phyloP scores from a whole-genome alignment of 2,888 invertebrate species.

The Papilio gigon region DNA sequence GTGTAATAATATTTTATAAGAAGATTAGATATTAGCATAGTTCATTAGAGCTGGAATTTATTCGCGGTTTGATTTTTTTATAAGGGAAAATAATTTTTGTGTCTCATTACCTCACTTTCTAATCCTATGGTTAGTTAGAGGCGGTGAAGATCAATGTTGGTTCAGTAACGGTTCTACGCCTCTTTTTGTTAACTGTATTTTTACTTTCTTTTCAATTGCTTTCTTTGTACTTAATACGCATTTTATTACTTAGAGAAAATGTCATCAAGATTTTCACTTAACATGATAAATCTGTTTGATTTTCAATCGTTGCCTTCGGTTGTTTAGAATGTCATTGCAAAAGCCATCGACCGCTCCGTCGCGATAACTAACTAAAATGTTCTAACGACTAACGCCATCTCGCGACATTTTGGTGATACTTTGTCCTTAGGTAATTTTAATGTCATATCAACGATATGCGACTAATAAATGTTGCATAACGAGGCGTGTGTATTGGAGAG shows the following conservation, averaged over 20 bases:
- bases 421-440: too few species aligned
- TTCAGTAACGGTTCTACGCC: slow-evolving; percentile 41
- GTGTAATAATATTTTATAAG: too few species aligned
- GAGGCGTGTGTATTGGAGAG: too few species aligned
- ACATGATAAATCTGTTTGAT: neutral
- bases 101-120: slow-evolving; percentile 30
- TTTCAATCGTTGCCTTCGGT: neutral
- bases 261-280: neutral
- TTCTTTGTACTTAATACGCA: slow-evolving; percentile 8
- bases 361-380: neutral
- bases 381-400: neutral
- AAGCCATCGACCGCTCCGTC: neutral
- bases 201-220: slow-evolving; percentile 32
- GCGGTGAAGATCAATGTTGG: slow-evolving; percentile 14
- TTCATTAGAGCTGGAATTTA: too few species aligned
- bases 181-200: slow-evolving; percentile 21
- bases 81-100: neutral
- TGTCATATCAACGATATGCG: too few species aligned
- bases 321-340: neutral
- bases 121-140: slow-evolving; percentile 31
- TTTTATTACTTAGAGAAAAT: neutral
- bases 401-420: neutral
- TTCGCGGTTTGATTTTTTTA: neutral
- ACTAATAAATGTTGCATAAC: too few species aligned
- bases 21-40: too few species aligned